phyloP scores from a whole-genome alignment of 2,888 invertebrate genomes.

The Druceiella hillmani region DNA sequence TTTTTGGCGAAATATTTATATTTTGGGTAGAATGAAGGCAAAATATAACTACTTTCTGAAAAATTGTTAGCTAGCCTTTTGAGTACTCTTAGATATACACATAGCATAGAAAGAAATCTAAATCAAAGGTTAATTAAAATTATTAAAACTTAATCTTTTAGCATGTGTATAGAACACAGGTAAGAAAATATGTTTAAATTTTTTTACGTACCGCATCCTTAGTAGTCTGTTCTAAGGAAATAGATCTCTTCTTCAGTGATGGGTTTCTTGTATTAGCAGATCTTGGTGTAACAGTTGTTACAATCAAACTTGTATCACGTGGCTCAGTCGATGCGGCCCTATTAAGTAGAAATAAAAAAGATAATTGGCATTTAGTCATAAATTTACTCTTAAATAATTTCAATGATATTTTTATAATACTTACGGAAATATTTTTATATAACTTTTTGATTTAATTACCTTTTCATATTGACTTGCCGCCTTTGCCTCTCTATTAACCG shows the following conservation, averaged over 20 bases:
- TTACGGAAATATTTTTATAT: not conserved
- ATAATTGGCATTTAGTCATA: constrained; percentile 1
- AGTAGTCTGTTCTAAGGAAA: constrained; percentile 48
- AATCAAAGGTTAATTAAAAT: too few relatives aligned
- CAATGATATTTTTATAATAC: not conserved
- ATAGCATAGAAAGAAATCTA: too few relatives aligned
- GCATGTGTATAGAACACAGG: too few relatives aligned
- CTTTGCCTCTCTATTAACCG: constrained; percentile 44
- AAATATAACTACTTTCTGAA: too few relatives aligned
- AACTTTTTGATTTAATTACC: constrained; percentile 27
- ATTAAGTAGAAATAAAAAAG: constrained; percentile 2
- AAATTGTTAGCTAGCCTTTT: too few relatives aligned
- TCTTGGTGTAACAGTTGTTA: constrained; percentile 35
- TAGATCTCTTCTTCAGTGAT: constrained; percentile 48
- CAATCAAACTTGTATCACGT: constrained; percentile 38
- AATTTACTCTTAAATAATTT: not conserved
- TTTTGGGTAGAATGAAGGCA: too few relatives aligned
- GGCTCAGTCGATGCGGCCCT: constrained; percentile 51
- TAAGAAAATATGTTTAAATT: not conserved
- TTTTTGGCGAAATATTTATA: too few relatives aligned
- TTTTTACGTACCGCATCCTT: constrained; percentile 29
- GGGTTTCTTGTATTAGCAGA: constrained; percentile 33
- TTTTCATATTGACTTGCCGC: constrained; percentile 37
- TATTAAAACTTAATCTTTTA: too few relatives aligned
- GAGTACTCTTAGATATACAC: too few relatives aligned